Evolutionary conservation across 2,888 invertebrate species (phyloP).

Genomic region (Trissonchulus latispiculum): DNA sequence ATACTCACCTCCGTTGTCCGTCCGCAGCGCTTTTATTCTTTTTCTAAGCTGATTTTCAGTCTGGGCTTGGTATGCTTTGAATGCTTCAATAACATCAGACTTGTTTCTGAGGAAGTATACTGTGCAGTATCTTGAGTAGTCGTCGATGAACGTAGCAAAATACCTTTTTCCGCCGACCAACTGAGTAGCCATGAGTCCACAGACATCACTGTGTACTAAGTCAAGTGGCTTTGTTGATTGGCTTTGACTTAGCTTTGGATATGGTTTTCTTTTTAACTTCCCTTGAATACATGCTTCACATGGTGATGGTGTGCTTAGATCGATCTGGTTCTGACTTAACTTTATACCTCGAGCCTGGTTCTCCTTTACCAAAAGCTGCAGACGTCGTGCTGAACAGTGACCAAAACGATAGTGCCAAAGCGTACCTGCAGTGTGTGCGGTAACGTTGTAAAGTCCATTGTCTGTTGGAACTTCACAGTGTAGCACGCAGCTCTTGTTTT

Average conservation of each 20-base stretch:
- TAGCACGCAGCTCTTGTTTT: background rate
- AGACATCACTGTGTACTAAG: background rate
- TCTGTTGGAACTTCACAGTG: background rate
- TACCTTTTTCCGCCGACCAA: background rate
- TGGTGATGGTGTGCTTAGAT: background rate
- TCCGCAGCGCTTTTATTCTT: constrained; percentile 21
- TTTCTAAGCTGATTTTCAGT: constrained; percentile 20
- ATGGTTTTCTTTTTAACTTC: background rate
- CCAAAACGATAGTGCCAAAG: background rate
- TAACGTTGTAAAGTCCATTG: background rate
- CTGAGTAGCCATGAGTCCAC: background rate
- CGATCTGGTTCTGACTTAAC: background rate
- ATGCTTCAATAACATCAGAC: constrained; percentile 1
- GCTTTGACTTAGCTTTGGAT: background rate
- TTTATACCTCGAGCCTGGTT: background rate
- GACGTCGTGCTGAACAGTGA: background rate
- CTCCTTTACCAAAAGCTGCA: background rate
- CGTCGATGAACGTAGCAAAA: background rate
- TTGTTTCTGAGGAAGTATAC: background rate
- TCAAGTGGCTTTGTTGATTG: background rate
- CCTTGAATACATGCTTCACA: constrained; percentile 1
- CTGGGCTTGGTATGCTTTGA: constrained; percentile 24
- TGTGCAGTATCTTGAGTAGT: background rate
- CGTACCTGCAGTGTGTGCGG: background rate
- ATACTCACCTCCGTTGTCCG: constrained; percentile 26